Conservation (phyloP, 2,113 vertebrate genomes). For the Caretta caretta region DNA sequence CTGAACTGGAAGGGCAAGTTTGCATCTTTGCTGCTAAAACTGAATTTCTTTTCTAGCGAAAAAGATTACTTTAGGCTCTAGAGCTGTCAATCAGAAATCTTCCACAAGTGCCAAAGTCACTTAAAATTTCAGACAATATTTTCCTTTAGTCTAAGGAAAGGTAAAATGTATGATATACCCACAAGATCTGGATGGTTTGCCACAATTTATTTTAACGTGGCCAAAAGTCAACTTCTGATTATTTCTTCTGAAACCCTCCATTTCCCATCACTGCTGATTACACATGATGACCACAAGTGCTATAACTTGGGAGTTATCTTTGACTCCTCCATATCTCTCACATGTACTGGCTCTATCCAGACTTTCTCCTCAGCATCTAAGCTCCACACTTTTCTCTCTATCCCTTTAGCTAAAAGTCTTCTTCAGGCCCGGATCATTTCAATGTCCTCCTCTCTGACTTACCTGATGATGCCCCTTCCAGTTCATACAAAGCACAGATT, state of each 20-base stretch:
- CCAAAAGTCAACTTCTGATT: background rate
- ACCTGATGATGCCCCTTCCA: background rate
- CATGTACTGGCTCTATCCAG: background rate
- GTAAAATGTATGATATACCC: background rate
- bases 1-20: background rate
- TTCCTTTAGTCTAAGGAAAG: background rate
- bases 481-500: background rate
- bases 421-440: background rate
- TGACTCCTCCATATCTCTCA: background rate
- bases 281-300: background rate
- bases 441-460: background rate
- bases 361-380: background rate
- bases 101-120: background rate
- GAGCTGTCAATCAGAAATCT: background rate
- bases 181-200: background rate
- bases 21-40: background rate
- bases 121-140: background rate
- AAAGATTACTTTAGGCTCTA: background rate
- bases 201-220: background rate
- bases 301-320: background rate
- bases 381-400: background rate
- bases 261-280: background rate
- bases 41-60: background rate
- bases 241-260: background rate
- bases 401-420: background rate